Conservation (phyloP, 30 jellyfish, hydroid and myxozoan species). For the Hydractinia echinata region DNA sequence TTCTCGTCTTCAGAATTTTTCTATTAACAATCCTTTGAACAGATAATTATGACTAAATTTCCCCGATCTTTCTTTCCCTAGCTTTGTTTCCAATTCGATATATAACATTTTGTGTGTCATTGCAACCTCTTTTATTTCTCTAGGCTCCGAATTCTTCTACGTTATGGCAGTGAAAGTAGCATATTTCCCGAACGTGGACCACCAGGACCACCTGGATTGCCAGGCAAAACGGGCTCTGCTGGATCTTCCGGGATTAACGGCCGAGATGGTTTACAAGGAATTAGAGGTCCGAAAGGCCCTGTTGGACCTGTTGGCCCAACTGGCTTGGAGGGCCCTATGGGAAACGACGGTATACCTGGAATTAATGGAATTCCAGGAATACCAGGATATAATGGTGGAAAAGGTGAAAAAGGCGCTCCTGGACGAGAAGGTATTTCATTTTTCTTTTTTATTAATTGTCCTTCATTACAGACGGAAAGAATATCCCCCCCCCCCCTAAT, state of each 20-base stretch:
- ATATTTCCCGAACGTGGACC: background rate
- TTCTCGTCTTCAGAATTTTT: too few species aligned
- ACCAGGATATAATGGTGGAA: background rate
- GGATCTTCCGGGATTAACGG: background rate
- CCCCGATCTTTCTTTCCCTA: too few species aligned
- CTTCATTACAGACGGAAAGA: too few species aligned
- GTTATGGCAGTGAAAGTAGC: too few species aligned
- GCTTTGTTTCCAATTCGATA: too few species aligned
- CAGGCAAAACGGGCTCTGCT: background rate
- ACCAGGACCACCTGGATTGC: slow-evolving; percentile 14
- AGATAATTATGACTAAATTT: too few species aligned
- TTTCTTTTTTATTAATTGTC: background rate
- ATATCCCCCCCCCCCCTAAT: too few species aligned
- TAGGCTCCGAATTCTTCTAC: too few species aligned
- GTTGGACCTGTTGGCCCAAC: slow-evolving; percentile 8
- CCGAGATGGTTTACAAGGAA: slow-evolving; percentile 14
- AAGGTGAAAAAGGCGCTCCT: background rate
- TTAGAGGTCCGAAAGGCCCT: background rate
- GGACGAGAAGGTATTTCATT: background rate
- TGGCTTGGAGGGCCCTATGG: slow-evolving; percentile 14
- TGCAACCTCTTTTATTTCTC: too few species aligned
- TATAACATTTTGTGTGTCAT: too few species aligned
- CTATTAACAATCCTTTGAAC: too few species aligned
- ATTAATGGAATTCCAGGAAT: background rate
- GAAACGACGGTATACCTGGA: slow-evolving; percentile 12